A percentile compares a stretch with the other conserved stretches of the same genome.
Evolutionary conservation across 2,113 vertebrate genomes (phyloP).

Genomic region (Bombycilla garrulus): DNA sequence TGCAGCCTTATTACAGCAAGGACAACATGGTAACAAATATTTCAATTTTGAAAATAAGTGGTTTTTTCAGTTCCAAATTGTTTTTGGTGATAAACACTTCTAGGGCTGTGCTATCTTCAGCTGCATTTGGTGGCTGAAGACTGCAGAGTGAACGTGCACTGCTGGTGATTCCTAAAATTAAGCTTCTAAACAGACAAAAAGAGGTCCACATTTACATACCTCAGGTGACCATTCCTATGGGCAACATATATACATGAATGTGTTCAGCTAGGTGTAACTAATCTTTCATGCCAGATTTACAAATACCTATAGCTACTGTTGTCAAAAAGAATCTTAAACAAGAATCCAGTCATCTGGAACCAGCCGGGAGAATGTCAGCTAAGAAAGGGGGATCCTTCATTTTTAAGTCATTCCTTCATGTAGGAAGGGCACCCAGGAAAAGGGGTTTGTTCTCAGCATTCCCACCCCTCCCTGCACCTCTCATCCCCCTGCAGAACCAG

Average conservation of each 20-base stretch:
- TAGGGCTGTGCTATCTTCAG: background rate
- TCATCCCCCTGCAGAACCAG: background rate
- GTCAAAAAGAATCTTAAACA: background rate
- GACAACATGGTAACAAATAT: background rate
- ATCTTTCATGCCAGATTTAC: background rate
- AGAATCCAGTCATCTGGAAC: background rate
- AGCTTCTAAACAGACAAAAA: background rate
- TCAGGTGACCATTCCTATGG: background rate
- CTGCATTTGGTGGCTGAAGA: background rate
- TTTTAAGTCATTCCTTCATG: background rate
- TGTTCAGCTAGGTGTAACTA: background rate
- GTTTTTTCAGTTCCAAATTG: background rate
- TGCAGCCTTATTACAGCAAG: background rate
- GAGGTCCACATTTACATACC: background rate
- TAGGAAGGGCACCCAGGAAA: background rate
- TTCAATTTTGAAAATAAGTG: background rate
- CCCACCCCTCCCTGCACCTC: rapidly evolving
- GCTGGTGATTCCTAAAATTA: background rate
- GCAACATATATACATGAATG: background rate
- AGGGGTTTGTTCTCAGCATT: background rate
- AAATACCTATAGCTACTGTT: background rate
- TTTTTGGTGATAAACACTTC: background rate
- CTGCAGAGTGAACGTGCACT: background rate
- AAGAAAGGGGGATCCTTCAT: background rate
- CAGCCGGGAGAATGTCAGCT: background rate